phyloP scores from a whole-genome alignment of 2,113 vertebrate genomes.

The Malurus elegans region DNA sequence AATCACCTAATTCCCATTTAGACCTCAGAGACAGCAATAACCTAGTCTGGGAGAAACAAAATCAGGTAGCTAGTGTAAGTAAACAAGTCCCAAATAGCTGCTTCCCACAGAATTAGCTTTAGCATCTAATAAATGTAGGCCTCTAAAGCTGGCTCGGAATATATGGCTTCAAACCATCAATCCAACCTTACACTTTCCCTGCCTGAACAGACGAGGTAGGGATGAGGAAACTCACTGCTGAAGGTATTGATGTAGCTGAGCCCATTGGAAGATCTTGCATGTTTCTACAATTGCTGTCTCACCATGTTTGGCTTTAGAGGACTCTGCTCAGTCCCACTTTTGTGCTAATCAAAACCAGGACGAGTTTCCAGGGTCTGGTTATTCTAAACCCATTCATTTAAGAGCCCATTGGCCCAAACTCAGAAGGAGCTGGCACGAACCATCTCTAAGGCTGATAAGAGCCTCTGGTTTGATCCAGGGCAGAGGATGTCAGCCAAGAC shows the following conservation, averaged over 20 bases:
- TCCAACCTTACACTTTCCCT: background rate
- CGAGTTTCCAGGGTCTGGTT: background rate
- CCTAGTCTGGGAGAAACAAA: background rate
- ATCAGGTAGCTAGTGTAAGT: background rate
- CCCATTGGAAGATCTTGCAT: background rate
- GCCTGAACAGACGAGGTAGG: background rate
- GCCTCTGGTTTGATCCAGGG: background rate
- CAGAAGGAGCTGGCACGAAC: background rate
- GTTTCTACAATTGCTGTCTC: background rate
- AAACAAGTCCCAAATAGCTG: background rate
- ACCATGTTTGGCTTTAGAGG: background rate
- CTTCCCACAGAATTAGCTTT: background rate
- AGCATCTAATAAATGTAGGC: background rate
- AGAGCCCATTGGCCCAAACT: background rate
- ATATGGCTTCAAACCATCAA: background rate
- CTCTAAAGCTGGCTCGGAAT: background rate
- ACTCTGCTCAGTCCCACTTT: background rate
- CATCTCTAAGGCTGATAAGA: background rate
- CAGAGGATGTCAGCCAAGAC: background rate
- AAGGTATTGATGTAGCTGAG: fast-evolving
- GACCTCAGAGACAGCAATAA: background rate
- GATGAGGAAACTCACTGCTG: background rate
- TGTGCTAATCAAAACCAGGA: background rate
- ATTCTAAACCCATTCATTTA: background rate
- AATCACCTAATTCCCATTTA: background rate